phyloP scores from a whole-genome alignment of 2,797 vertebrate genomes.

The Xiphophorus birchmanni region DNA sequence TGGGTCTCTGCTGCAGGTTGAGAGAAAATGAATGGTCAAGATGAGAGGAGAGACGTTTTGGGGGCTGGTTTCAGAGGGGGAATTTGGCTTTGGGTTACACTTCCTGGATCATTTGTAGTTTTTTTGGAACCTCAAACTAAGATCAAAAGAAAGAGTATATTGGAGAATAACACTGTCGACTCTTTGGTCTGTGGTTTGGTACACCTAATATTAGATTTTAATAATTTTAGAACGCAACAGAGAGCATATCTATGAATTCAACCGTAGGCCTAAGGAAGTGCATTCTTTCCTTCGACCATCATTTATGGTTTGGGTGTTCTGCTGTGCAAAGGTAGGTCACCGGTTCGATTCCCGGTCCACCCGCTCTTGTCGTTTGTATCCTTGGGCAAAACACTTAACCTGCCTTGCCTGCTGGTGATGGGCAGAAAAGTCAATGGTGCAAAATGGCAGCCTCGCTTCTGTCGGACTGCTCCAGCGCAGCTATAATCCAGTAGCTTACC shows the following conservation, averaged over 20 bases:
- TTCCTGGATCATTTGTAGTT: conserved; percentile 13
- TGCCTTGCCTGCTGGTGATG: too few relatives aligned
- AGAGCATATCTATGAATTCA: neutral
- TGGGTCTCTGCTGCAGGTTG: conserved; percentile 72
- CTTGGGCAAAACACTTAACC: too few relatives aligned
- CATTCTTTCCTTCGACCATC: neutral
- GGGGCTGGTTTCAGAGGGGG: conserved; percentile 33
- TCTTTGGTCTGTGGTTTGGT: neutral
- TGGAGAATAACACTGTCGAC: neutral
- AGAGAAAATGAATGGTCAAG: conserved; percentile 35
- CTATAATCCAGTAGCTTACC: too few relatives aligned
- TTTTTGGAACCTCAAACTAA: neutral
- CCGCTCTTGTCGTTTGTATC: too few relatives aligned
- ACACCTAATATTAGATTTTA: neutral
- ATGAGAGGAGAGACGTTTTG: conserved; percentile 12
- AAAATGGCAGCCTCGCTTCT: too few relatives aligned
- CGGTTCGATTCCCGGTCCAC: too few relatives aligned
- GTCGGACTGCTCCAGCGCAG: too few relatives aligned
- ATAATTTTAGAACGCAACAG: neutral
- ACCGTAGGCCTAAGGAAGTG: neutral
- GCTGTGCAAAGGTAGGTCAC: neutral
- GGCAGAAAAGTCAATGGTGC: too few relatives aligned
- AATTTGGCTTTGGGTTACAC: conserved; percentile 30
- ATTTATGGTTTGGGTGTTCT: neutral
- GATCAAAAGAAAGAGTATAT: neutral